These are phyloP conservation scores for Dolomedes plantarius DNA, from an alignment of 2,888 invertebrate genomes.

Conservation along the genomic window DNA sequence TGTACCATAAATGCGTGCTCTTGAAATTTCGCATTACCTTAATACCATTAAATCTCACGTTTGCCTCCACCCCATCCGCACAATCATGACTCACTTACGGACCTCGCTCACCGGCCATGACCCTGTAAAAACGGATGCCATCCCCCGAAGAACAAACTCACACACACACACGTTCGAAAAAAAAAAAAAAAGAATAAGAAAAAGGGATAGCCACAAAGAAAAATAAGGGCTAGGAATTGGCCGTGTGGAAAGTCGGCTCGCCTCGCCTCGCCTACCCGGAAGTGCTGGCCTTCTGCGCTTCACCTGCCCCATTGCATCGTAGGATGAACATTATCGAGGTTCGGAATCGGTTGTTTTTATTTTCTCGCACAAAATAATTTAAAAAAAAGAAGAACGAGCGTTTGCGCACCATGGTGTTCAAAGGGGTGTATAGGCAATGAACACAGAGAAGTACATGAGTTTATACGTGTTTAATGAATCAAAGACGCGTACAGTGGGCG, in stretches of 20 bases:
- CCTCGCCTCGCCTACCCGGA: conserved; percentile 36
- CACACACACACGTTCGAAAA: neutral
- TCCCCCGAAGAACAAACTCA: conserved; percentile 33
- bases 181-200: neutral
- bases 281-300: conserved; percentile 33
- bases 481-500: too few relatives aligned
- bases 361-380: too few relatives aligned
- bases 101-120: conserved; percentile 40
- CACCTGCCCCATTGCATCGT: conserved; percentile 21
- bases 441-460: too few relatives aligned
- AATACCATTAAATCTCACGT: neutral
- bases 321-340: neutral
- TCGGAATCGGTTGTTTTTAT: neutral
- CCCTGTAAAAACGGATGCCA: conserved; percentile 56
- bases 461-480: too few relatives aligned
- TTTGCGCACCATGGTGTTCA: too few relatives aligned
- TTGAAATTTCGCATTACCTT: neutral
- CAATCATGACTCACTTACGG: conserved; percentile 20
- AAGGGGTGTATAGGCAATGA: too few relatives aligned
- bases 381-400: too few relatives aligned
- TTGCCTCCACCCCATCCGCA: conserved; percentile 1
- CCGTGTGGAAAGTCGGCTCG: conserved; percentile 15
- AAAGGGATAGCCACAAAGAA: conserved; percentile 7
- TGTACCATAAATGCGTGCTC: neutral
- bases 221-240: neutral